Base-by-base conservation (phyloP, 2,888 invertebrate genomes). In the Drosophila buzzatii region DNA sequence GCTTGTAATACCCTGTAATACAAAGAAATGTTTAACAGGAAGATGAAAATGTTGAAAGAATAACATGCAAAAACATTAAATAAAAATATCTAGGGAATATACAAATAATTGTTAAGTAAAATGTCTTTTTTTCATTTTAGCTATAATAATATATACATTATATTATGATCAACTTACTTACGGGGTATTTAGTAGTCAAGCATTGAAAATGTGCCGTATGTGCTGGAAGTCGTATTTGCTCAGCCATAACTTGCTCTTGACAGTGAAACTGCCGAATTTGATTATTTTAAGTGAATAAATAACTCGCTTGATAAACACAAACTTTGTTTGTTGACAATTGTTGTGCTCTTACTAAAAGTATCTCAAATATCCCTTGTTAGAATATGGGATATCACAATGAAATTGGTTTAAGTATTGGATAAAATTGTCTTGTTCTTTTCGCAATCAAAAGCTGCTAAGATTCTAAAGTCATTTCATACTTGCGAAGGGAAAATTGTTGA, bases 221-320 rank as follows among this genome's bases (percentile, higher is more conserved):
- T 60, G 42, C 70, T 56, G 33, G 44, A 37, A 18, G 51, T 45
- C 33, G 23, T 52, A 63, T 69, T 73, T 74, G 69, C n/a, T 20
- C 41, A 55, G 37, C n/a, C 44, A 60, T 39, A 45, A 23, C 23
- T 23, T 1, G 31, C 18, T 6, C 8, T 14, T 4, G 7, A 45
- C 10, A n/a, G n/a, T 2, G 37, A 52, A 9, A 5, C 23, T 20
- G 0, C 35, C 45, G 12, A 16, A 31, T 41, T 41, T 37, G 35
- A 44, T 41, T 14, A 37, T 27, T 16, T n/a, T 45, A n/a, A 37
- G 20, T 35, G 44, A 23, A 23, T 44, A 44, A 44, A 23, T 44
- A 44, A 44, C 16, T 33, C 14, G 33, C 44, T 57, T 35, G 44
- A n/a, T 35, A 58, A 58, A 37, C 37, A 37, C 0, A n/a, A 8